A percentile compares a stretch with the other conserved stretches of the same genome.
These are phyloP conservation scores for Paracyclopina nana DNA, from an alignment of 1,140 invertebrate genomes.

Conservation along the genomic window DNA sequence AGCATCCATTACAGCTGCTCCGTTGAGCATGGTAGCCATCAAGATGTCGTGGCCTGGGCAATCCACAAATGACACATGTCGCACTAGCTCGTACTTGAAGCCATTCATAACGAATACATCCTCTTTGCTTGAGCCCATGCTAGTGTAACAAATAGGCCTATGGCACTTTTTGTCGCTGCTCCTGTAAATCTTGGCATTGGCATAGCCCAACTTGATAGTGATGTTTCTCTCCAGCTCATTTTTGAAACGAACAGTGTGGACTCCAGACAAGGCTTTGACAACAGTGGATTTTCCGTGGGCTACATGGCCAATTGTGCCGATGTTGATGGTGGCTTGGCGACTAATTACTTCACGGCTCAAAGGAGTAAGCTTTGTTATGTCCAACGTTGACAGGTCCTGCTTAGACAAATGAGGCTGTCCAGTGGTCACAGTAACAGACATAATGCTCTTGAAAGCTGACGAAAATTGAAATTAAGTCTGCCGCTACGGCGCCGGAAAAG, in stretches of 20 bases:
- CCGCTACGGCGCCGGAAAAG: too few relatives aligned
- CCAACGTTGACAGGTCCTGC: constrained; percentile 27
- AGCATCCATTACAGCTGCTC: constrained; percentile 99
- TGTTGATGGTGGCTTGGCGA: constrained; percentile 96
- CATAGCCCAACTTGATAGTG: constrained; percentile 94
- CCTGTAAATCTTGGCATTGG: constrained; percentile 94
- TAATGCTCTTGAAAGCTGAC: too few relatives aligned
- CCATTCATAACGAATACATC: constrained; percentile 77
- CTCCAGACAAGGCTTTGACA: constrained; percentile 96
- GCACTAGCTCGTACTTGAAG: constrained; percentile 47
- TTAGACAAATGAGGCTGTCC: not conserved
- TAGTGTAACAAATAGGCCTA: constrained; percentile 80
- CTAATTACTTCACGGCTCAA: constrained; percentile 94
- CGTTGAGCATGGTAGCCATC: constrained; percentile 99
- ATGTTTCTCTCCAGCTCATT: constrained; percentile 98
- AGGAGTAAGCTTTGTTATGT: constrained; percentile 67
- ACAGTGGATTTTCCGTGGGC: constrained; percentile 99
- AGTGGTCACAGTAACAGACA: too few relatives aligned
- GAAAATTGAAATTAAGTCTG: too few relatives aligned
- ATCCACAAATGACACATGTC: constrained; percentile 98
- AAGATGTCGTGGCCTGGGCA: constrained; percentile 99
- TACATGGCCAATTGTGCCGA: constrained; percentile 98
- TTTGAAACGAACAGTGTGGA: constrained; percentile 98
- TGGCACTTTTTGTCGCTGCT: constrained; percentile 90
- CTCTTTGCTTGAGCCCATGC: constrained; percentile 82